These are phyloP conservation scores for Lagopus muta DNA, from an alignment of 2,113 vertebrate genomes.

Conservation along the genomic window DNA sequence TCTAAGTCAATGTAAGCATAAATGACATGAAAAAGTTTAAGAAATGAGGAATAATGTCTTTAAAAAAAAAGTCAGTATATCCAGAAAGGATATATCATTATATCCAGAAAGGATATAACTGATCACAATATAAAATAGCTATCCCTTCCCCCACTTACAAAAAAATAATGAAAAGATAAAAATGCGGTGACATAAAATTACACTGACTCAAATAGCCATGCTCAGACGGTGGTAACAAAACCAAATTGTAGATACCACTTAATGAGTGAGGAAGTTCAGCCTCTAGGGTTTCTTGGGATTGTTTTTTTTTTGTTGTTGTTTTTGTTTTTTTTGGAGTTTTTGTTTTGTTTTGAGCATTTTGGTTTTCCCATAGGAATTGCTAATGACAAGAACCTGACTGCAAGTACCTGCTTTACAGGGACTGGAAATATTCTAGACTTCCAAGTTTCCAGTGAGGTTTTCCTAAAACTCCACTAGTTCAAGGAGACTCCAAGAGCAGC, in stretches of 20 bases:
- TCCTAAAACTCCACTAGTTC: neutral
- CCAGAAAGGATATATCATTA: neutral
- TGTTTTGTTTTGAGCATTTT: neutral
- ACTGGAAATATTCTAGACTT: neutral
- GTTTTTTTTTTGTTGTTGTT: neutral
- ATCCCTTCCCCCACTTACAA: neutral
- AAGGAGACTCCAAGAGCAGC: neutral
- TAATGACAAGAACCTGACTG: neutral
- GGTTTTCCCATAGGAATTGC: neutral
- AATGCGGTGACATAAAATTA: neutral
- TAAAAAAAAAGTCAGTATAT: neutral
- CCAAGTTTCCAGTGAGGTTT: neutral
- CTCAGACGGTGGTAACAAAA: neutral
- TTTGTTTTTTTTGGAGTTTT: neutral
- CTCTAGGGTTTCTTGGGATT: neutral
- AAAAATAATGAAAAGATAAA: neutral
- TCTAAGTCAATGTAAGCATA: neutral
- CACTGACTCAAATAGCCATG: neutral
- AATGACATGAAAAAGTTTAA: neutral
- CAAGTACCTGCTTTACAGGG: neutral
- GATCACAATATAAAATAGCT: neutral
- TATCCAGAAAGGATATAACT: neutral
- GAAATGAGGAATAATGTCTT: neutral
- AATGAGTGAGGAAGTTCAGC: neutral
- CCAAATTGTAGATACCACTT: accelerated